Evolutionary conservation across 2,888 invertebrate species (phyloP).

Genomic region (Caenorhabditis macrosperma): DNA sequence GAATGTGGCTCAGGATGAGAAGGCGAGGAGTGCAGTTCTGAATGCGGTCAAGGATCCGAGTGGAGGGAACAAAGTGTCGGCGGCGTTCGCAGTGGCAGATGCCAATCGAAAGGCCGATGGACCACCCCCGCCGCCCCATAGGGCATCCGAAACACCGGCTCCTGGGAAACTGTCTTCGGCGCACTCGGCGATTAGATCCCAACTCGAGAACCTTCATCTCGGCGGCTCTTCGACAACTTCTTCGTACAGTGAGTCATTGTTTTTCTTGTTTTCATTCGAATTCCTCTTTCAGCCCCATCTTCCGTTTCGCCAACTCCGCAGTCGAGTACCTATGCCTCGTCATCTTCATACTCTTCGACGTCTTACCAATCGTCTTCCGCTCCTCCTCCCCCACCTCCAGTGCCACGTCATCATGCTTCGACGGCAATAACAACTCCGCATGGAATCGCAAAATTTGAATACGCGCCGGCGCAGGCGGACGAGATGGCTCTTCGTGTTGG

Average conservation of each 20-base stretch:
- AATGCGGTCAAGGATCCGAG: conserved; percentile 56
- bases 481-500: conserved; percentile 70
- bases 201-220: conserved; percentile 55
- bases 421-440: conserved; percentile 51
- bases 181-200: conserved; percentile 48
- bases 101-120: conserved; percentile 40
- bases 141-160: conserved; percentile 7
- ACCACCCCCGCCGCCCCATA: conserved; percentile 37
- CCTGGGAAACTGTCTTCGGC: conserved; percentile 39
- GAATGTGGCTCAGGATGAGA: conserved; percentile 65
- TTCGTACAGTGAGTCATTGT: conserved; percentile 18
- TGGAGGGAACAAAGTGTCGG: conserved; percentile 49
- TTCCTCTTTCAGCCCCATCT: background rate
- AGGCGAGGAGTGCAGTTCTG: conserved; percentile 54
- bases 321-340: background rate
- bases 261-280: background rate
- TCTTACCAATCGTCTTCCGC: background rate
- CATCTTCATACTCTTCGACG: background rate
- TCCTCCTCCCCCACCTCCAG: conserved; percentile 24
- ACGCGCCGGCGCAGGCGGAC: conserved; percentile 69
- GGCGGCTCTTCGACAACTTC: conserved; percentile 18
- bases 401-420: conserved; percentile 32
- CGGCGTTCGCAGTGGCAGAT: conserved; percentile 50
- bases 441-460: conserved; percentile 70
- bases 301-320: background rate